Base-by-base conservation (phyloP, 2,888 invertebrate species). In the Mystacides longicornis region DNA sequence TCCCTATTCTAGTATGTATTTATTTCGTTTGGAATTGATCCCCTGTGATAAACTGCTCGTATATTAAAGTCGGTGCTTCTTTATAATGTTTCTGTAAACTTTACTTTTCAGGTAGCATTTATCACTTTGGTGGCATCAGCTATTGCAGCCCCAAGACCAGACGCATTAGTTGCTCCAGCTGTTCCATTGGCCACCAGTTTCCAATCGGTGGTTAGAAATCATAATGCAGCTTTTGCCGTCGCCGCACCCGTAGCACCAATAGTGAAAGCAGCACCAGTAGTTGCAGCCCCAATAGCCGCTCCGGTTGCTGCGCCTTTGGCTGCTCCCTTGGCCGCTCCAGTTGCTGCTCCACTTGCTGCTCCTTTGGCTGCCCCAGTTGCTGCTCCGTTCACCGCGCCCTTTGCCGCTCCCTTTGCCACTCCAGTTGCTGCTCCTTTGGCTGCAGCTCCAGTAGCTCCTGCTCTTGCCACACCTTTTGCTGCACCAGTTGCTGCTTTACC, bases 151-250 rank as follows among this genome's bases (percentile, higher is more conserved):
- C 60, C 61, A 1, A 52, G 22, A 22, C 49, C 31, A 49, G 52
- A 56, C 14, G 67, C 65, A n/a, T 59, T 22, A 65, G 63, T 64
- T 5, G 62, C 64, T 42, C 63, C 63, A 23, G 60, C 62, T 5
- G 53, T 65, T 48, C 66, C 67, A 2, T 63, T 58, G 20, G 33
- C 45, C 14, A 73, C 72, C 58, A 79, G 79, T 65, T 79, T 77
- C 33, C 80, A 81, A 66, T 75, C 77, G 18, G 65, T 80, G 58
- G 74, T 78, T 4, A 70, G 77, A 57, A 77, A 76, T 60, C 76
- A 76, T 68, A 78, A 80, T 62, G 74, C 75, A 9, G 60, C 83
- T 1, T 81, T 79, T 63, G 81, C 82, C 1, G 11, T 22, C 57
- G 56, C 60, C n/a, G 56, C 60, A 27, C 50, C 37, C 19, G 46